Evolutionary conservation across 1,140 invertebrate species (phyloP).

Genomic region (Sitophilus oryzae): DNA sequence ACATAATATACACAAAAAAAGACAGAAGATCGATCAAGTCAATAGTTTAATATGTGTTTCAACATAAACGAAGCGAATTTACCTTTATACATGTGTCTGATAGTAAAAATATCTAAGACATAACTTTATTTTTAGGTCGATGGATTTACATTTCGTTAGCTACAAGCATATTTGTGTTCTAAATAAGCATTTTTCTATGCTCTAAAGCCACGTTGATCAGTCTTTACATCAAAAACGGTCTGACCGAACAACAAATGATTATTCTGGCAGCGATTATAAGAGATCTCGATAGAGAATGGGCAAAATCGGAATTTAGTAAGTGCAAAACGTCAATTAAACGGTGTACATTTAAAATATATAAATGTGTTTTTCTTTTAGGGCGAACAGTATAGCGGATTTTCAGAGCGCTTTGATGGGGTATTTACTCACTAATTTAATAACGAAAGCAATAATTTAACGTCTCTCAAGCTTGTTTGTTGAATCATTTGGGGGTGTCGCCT

Average conservation of each 20-base stretch:
- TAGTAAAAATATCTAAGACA: not conserved
- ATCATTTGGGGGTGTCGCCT: slow-evolving; percentile 71
- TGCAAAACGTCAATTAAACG: too few relatives aligned
- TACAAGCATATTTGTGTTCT: slow-evolving; percentile 64
- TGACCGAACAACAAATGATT: slow-evolving; percentile 71
- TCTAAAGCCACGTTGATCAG: slow-evolving; percentile 53
- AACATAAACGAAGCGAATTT: too few relatives aligned
- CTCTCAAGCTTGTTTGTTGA: slow-evolving; percentile 67
- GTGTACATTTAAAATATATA: too few relatives aligned
- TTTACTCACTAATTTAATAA: slow-evolving; percentile 82
- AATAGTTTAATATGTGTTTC: too few relatives aligned
- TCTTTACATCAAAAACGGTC: slow-evolving; percentile 53
- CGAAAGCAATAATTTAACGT: slow-evolving; percentile 62
- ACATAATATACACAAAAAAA: too few relatives aligned
- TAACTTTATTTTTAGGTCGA: slow-evolving; percentile 45
- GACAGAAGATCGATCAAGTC: too few relatives aligned
- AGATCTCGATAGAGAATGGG: slow-evolving; percentile 80
- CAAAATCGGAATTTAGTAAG: slow-evolving; percentile 68
- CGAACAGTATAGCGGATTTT: slow-evolving; percentile 74
- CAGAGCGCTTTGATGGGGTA: slow-evolving; percentile 66
- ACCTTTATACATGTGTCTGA: not conserved
- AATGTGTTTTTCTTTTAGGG: slow-evolving; percentile 47
- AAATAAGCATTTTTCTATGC: slow-evolving; percentile 59
- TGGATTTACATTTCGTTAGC: slow-evolving; percentile 72
- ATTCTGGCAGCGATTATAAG: slow-evolving; percentile 76